Base-by-base conservation (phyloP, 2,888 invertebrate species). In the Clepsis dumicolana region DNA sequence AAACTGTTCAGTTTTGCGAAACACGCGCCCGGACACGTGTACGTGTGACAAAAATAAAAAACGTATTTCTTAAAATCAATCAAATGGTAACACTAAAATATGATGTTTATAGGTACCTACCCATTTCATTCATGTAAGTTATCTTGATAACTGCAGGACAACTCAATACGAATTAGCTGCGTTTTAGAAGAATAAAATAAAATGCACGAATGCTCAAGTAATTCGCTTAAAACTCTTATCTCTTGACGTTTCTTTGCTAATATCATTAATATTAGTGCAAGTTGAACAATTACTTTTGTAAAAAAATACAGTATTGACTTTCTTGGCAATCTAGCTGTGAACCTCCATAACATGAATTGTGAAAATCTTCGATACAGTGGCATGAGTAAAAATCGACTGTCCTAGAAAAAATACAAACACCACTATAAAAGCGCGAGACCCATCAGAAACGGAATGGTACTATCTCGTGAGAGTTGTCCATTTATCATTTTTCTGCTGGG, bases 11-110 rank as follows among this genome's bases (percentile, higher is more conserved):
- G 60, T 70, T 75, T 73, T 65, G 75, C 75, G 77, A 77, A 80
- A 78, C 85, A 80, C 81, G 79, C 82, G 62, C 27, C 18, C 7
- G 50, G 16, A 14, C 57, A 41, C 60, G 21, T 48, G 60, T n/a
- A n/a, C n/a, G n/a, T 48, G 60, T 44, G 50, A 64, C 57, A 57
- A 25, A 68, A 57, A 64, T 59, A 68, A 41, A 29, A 4, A 8
- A 57, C 27, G 38, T 52, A 54, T 60, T 41, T 41, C 38, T 29
- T 38, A 60, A 60, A 59, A 27, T 18, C 16, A 52, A 27, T 38
- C 21, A 29, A 5, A 27, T 27, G 2, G n/a, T 14, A 27, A 10
- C 14, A n/a, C 4, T 10, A 18, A 44, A 18, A 18, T 41, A 7
- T 41, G 16, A 41, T 41, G 16, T 44, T 44, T 7, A 7, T 16